Evolutionary conservation across 2,797 vertebrate species (phyloP).

Genomic region (Tragopan temminckii): DNA sequence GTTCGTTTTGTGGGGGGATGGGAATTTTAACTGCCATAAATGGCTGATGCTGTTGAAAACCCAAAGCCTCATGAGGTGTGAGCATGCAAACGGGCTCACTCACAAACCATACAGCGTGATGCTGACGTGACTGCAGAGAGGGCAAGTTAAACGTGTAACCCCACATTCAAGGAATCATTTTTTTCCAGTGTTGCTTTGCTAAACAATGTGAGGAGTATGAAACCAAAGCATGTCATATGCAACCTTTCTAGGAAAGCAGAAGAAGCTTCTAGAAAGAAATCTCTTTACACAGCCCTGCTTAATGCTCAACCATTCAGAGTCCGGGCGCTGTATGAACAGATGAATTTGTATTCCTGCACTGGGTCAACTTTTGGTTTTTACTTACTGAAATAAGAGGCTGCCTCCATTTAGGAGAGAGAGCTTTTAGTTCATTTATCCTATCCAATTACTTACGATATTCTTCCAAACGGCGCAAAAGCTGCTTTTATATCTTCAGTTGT

Average conservation of each 20-base stretch:
- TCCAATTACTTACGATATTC: slow-evolving; percentile 93
- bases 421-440: background rate
- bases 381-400: slow-evolving; percentile 33
- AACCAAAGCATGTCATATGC: background rate
- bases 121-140: background rate
- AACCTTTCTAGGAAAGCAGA: background rate
- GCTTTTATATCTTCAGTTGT: slow-evolving; percentile 98
- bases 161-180: background rate
- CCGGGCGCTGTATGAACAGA: background rate
- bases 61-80: background rate
- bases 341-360: background rate
- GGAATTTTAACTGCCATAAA: background rate
- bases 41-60: background rate
- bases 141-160: background rate
- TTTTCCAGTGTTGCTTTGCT: background rate
- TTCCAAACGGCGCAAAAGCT: slow-evolving; percentile 96
- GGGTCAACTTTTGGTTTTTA: background rate
- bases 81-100: background rate
- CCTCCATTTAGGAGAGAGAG: slow-evolving; percentile 25
- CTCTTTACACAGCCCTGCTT: background rate
- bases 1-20: background rate
- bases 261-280: background rate
- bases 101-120: background rate
- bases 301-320: background rate
- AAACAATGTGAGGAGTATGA: background rate